Evolutionary conservation across 2,888 invertebrate genomes (phyloP), one percentile per base, ranked within the genome.

Genomic region (Ametastegia equiseti): DNA sequence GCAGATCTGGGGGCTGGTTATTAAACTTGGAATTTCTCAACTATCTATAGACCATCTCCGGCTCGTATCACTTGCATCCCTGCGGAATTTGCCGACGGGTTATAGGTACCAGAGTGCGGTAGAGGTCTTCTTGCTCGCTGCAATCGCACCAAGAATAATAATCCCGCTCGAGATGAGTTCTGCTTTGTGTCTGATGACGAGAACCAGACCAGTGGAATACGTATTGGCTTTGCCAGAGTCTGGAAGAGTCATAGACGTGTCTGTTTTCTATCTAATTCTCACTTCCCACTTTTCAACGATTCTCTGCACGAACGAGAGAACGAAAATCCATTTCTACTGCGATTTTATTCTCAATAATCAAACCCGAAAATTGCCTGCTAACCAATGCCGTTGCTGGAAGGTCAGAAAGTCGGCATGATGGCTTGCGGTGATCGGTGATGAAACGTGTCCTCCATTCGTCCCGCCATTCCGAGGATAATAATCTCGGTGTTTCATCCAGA

Each of bases 131-230:
- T 19, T 45, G 15, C n/a, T 36, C 36, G 73, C 27, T 36, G 30
- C 30, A 54, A 75, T 75, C 75, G 75, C 23, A 33, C 75, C 45
- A 75, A 75, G 75, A 75, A 75, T 75, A 75, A 75, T 75, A 75
- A 75, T 75, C 50, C 50, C 36, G 50, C 54, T 71, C 75, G 75
- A 75, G 75, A 75, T 75, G 75, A 75, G 75, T 75, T 75, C 75
- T 50, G 75, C 54, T 54, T 54, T 75, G 54, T 75, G 71, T 50
- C 75, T 75, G 50, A 50, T 75, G 33, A 36, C 50, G 75, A 54
- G 33, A 23, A 23, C 54, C 50, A 15, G 33, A 54, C 75, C 50
- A 50, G 15, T 47, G 27, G 45, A 45, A 45, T 71, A 71, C 45
- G 23, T 71, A 71, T 71, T 60, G 60, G 60, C 60, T 60, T 27